Evolutionary conservation across 2,888 invertebrate species (phyloP), one percentile per base, ranked within the genome.

Genomic region (Troilus luridus): DNA sequence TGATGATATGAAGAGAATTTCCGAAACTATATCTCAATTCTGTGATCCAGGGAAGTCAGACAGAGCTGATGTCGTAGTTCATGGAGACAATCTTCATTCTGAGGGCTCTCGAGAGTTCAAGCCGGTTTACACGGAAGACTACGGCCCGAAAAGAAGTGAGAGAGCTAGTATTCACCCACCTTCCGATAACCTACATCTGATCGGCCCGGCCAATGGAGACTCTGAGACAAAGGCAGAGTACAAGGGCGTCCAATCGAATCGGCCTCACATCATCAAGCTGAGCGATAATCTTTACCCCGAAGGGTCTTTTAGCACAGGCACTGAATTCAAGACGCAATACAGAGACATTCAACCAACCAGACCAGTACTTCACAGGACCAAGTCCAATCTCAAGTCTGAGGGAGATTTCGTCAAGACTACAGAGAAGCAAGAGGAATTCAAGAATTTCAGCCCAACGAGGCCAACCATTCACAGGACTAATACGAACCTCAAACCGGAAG

Each of bases 331-430:
- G 90, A 88, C 92, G 7, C 91, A 92, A 85, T 93, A 91, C 81
- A 88, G 90, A 10, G 92, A 93, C 56, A 91, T 92, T 89, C 92
- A 92, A 27, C 91, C 91, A 1, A 91, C 89, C 60, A 64, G 93
- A 12, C 92, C 92, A 5, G 89, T 92, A 0, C 90, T 92, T n/a
- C 92, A 92, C 81, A 91, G 91, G 64, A 92, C 92, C 59, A 88
- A 93, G 6, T 91, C 92, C 88, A 92, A 91, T 24, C 90, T 93
- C 24, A 93, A 92, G 88, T 92, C 92, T 1, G 92, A 92, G 88
- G 92, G 92, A 10, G 92, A 92, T 21, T 91, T 93, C 77, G 90
- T 89, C 21, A 92, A 88, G 41, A 88, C 91, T 17, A 92, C 93
- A 12, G 92, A 92, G 62, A 64, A 85, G 12, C 27, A 81, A 62